Percentiles rank a stretch among this genome's conserved stretches.
These are phyloP conservation scores for Atrichornis clamosus DNA, from an alignment of 2,113 vertebrate species.

Conservation along the genomic window DNA sequence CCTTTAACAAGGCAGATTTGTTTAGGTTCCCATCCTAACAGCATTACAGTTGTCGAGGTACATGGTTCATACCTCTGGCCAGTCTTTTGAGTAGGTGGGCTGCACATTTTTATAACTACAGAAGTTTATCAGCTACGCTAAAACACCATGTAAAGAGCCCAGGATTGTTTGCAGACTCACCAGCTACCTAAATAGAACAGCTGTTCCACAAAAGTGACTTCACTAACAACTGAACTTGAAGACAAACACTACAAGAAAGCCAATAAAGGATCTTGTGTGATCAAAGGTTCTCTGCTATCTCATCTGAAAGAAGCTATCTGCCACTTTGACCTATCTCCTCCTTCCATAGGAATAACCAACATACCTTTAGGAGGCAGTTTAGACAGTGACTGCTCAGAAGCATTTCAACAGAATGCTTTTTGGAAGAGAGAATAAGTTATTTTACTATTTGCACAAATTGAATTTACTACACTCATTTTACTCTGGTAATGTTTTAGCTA, in stretches of 20 bases:
- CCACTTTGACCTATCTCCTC: background rate
- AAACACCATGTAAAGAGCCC: background rate
- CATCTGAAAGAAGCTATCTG: background rate
- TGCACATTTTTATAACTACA: background rate
- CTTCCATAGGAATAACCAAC: background rate
- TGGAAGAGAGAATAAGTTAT: slow-evolving; percentile 39
- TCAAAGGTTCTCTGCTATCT: background rate
- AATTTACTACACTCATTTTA: slow-evolving; percentile 35
- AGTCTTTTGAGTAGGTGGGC: background rate
- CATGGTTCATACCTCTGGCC: background rate
- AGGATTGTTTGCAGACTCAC: background rate
- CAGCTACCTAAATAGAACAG: background rate
- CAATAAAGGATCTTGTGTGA: background rate
- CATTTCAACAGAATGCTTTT: slow-evolving; percentile 9
- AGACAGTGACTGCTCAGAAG: slow-evolving; percentile 1
- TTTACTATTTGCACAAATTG: slow-evolving; percentile 1
- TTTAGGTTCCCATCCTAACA: slow-evolving; percentile 12
- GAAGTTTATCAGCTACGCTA: background rate
- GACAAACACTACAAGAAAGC: background rate
- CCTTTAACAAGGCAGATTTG: background rate
- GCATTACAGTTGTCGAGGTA: background rate
- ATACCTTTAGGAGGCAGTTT: background rate
- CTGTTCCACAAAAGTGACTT: background rate
- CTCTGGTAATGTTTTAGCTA: slow-evolving; percentile 8
- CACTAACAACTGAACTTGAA: background rate